These are phyloP conservation scores for Drosophila neoperkinsi DNA, from an alignment of 2,888 invertebrate species.

Conservation along the genomic window DNA sequence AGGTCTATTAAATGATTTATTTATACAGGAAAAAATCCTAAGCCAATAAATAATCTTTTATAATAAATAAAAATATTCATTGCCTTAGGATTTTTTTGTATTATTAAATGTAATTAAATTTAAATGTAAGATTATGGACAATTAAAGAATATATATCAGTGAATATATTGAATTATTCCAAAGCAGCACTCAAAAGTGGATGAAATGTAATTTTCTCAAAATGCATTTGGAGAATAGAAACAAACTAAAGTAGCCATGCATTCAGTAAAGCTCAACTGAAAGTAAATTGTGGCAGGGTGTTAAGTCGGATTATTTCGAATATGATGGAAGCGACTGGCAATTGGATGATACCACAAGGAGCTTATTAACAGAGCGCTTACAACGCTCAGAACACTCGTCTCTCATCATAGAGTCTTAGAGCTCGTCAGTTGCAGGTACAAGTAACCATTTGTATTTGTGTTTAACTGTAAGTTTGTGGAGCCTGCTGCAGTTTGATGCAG, in stretches of 20 bases:
- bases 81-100: background rate
- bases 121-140: background rate
- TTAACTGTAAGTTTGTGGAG: slow-evolving; percentile 12
- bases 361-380: slow-evolving; percentile 46
- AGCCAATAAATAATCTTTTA: background rate
- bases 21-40: background rate
- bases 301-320: slow-evolving; percentile 20
- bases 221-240: background rate
- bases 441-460: slow-evolving; percentile 1
- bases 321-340: slow-evolving; percentile 17
- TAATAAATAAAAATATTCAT: background rate
- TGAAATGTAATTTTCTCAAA: background rate
- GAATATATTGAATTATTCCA: background rate
- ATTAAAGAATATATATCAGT: background rate
- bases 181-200: background rate
- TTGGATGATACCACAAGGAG: slow-evolving; percentile 18
- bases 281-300: slow-evolving; percentile 12
- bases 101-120: background rate
- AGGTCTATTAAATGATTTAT: slow-evolving; percentile 17
- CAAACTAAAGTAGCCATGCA: slow-evolving; percentile 1
- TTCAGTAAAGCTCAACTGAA: slow-evolving; percentile 16
- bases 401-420: background rate
- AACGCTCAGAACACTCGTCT: slow-evolving; percentile 6
- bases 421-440: slow-evolving; percentile 7
- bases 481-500: slow-evolving; percentile 24